Evolutionary conservation across 2,797 vertebrate species (phyloP).

Genomic region (Brachyalestes nurse): DNA sequence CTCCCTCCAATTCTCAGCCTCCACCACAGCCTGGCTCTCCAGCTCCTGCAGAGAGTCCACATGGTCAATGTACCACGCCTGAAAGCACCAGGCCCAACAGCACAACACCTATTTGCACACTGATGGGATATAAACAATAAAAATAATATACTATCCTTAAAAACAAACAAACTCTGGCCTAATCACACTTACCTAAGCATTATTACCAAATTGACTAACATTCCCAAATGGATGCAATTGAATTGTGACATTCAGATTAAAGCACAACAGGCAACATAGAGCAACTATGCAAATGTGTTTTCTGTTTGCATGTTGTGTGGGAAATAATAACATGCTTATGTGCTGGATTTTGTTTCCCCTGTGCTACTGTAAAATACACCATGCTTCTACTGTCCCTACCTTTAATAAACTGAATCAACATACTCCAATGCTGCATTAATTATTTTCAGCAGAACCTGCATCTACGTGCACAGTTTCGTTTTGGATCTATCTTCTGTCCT

Average conservation of each 20-base stretch:
- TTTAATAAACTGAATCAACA: too few species aligned
- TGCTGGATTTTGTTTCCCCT: too few species aligned
- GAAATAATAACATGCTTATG: background rate
- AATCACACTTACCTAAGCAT: background rate
- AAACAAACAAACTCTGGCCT: too few species aligned
- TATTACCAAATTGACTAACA: background rate
- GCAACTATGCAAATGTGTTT: background rate
- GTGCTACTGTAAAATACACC: too few species aligned
- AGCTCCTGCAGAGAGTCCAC: constrained; percentile 78
- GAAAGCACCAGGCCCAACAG: background rate
- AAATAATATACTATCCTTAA: too few species aligned
- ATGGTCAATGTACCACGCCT: constrained; percentile 75
- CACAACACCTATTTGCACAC: too few species aligned
- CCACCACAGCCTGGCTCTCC: constrained; percentile 88
- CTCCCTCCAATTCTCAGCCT: constrained; percentile 88
- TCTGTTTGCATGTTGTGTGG: background rate
- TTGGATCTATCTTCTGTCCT: too few species aligned
- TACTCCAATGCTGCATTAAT: background rate
- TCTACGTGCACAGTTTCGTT: too few species aligned
- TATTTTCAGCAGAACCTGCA: background rate
- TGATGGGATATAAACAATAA: too few species aligned
- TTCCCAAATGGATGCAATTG: background rate
- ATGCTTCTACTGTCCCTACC: too few species aligned
- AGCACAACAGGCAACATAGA: background rate
- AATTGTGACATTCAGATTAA: background rate